phyloP scores from a whole-genome alignment of 2,797 vertebrate species.

The Sebastes itinus region DNA sequence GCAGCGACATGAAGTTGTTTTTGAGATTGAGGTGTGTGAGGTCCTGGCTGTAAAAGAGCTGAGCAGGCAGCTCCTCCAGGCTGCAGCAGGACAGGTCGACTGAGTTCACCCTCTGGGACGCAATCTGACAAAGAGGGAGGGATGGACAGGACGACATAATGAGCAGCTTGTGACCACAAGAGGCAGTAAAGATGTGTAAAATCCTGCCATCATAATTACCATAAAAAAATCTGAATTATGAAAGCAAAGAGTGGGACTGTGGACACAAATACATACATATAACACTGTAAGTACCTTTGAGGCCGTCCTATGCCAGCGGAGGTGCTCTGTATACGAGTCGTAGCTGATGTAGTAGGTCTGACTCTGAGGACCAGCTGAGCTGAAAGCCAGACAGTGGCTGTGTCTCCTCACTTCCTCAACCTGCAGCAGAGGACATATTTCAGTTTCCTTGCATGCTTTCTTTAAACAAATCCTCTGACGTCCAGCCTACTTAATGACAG shows the following conservation, averaged over 20 bases:
- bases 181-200: not conserved
- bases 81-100: slow-evolving; percentile 97
- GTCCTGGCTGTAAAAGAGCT: slow-evolving; percentile 98
- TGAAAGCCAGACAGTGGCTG: slow-evolving; percentile 97
- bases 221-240: not conserved
- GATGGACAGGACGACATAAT: not conserved
- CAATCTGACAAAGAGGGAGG: slow-evolving; percentile 82
- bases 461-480: not conserved
- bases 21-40: slow-evolving; percentile 98
- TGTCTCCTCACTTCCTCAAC: slow-evolving; percentile 97
- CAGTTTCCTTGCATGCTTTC: not conserved
- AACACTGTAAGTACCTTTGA: slow-evolving; percentile 84
- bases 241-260: not conserved
- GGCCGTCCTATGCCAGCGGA: slow-evolving; percentile 93
- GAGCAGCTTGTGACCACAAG: not conserved
- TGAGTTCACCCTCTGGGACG: slow-evolving; percentile 96
- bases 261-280: not conserved
- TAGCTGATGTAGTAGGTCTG: slow-evolving; percentile 98
- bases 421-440: slow-evolving; percentile 67
- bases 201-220: not conserved
- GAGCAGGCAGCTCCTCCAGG: slow-evolving; percentile 92
- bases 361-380: slow-evolving; percentile 93
- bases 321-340: slow-evolving; percentile 94
- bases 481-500: not conserved
- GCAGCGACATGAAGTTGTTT: slow-evolving; percentile 85